phyloP scores from a whole-genome alignment of 2,113 vertebrate species.

The Phrynosoma blainvillii region DNA sequence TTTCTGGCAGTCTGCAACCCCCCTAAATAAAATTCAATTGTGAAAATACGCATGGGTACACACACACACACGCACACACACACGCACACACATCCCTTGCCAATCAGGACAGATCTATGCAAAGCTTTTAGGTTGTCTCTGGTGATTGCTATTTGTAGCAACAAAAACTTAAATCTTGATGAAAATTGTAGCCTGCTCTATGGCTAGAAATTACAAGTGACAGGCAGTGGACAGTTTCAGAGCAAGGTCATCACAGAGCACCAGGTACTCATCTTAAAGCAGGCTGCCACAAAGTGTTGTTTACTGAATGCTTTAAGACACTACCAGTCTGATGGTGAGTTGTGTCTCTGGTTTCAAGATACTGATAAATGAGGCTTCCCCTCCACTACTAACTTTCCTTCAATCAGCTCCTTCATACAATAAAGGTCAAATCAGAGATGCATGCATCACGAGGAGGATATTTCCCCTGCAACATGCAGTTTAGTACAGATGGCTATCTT shows the following conservation, averaged over 20 bases:
- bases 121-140: not conserved
- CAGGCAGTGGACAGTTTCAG: not conserved
- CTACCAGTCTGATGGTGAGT: not conserved
- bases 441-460: not conserved
- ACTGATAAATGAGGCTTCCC: not conserved
- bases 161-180: not conserved
- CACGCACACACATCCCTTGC: not conserved
- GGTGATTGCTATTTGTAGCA: not conserved
- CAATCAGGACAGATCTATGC: not conserved
- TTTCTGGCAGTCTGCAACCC: no score
- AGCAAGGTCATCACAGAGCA: not conserved
- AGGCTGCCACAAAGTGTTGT: not conserved
- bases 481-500: not conserved
- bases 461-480: not conserved
- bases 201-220: not conserved
- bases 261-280: not conserved
- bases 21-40: not conserved
- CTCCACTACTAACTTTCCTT: not conserved
- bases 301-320: not conserved
- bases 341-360: not conserved
- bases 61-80: no score
- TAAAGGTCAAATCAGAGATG: not conserved
- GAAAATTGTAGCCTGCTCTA: not conserved
- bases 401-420: accelerated
- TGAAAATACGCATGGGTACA: not conserved